Evolutionary conservation across 2,888 invertebrate genomes (phyloP), one percentile per base, ranked within the genome.

Genomic region (Ichneumoninae sp.): DNA sequence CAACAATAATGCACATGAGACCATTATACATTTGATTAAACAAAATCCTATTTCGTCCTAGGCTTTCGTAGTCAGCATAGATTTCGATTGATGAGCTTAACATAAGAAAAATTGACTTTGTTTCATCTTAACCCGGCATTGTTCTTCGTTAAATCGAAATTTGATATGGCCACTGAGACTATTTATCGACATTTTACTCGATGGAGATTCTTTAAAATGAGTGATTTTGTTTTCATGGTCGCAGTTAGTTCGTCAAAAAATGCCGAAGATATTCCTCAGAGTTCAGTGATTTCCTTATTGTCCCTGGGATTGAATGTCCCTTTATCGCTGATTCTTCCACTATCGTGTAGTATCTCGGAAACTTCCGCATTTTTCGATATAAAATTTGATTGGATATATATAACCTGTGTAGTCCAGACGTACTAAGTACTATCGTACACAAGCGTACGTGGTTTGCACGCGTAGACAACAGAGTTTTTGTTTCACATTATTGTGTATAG

Each of bases 331-430:
- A 36, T 66, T 44, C 16, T 44, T 75, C 13, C 62, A 62, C 30
- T n/a, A 62, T 33, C 7, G 26, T 62, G 10, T 16, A 16, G n/a
- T 16, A 16, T 30, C 33, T 62, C 30, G 30, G 6, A 71, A 47
- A 66, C 76, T 80, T 84, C 82, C 68, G 79, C 84, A 84, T 84
- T 84, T 84, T 84, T 83, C 62, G 80, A 80, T 82, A 62, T 16
- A 75, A 62, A 82, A 82, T 50, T 72, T 54, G 22, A 8, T 26
- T 62, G 44, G 16, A 47, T 44, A 81, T 33, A 54, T 44, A 68
- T 57, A 13, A 47, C 16, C 13, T 44, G 8, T 44, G 26, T 47
- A 74, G 57, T 65, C 50, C 22, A 66, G 22, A 54, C n/a, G 36
- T 52, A 66, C 65, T 7, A 40, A 19, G 40, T 62, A 62, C 33